Evolutionary conservation across 1,140 invertebrate species (phyloP).

Genomic region (Anoplolepis gracilipes): DNA sequence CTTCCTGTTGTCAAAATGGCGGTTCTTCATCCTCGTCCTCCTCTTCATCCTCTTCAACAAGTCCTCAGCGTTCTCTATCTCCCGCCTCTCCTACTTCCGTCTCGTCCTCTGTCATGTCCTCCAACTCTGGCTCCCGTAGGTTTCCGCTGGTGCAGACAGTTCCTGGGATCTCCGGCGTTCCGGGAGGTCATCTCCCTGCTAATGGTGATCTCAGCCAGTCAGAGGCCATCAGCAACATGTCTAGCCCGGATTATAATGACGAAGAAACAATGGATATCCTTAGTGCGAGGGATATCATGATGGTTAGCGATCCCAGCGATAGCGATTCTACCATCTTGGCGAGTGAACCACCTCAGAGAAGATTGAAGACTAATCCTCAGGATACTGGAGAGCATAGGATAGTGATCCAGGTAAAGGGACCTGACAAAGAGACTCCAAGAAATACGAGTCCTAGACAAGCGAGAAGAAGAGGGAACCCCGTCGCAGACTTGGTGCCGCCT

Average conservation of each 20-base stretch:
- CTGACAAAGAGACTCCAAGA: conserved; percentile 87
- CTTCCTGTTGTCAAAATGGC: conserved; percentile 85
- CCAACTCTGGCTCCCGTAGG: conserved; percentile 87
- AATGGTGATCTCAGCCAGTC: conserved; percentile 90
- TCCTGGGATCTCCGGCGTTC: conserved; percentile 65
- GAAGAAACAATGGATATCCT: conserved; percentile 89
- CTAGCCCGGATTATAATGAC: conserved; percentile 94
- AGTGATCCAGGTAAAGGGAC: conserved; percentile 93
- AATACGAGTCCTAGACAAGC: conserved; percentile 80
- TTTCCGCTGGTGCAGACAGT: conserved; percentile 75
- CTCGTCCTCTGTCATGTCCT: conserved; percentile 94
- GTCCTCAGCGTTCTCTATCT: conserved; percentile 89
- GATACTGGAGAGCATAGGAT: conserved; percentile 90
- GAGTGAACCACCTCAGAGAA: conserved; percentile 90
- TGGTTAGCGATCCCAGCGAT: conserved; percentile 94
- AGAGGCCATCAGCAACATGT: conserved; percentile 94
- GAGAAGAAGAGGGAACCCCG: conserved; percentile 73
- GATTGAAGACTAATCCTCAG: conserved; percentile 85
- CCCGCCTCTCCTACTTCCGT: conserved; percentile 94
- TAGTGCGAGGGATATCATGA: conserved; percentile 91
- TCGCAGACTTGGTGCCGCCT: conserved; percentile 62
- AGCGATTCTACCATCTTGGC: conserved; percentile 93
- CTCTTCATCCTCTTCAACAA: conserved; percentile 89
- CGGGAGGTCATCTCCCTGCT: conserved; percentile 79
- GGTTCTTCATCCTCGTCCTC: conserved; percentile 86